Evolutionary conservation across 2,797 vertebrate genomes (phyloP).

Genomic region (Tarsius wallacei): DNA sequence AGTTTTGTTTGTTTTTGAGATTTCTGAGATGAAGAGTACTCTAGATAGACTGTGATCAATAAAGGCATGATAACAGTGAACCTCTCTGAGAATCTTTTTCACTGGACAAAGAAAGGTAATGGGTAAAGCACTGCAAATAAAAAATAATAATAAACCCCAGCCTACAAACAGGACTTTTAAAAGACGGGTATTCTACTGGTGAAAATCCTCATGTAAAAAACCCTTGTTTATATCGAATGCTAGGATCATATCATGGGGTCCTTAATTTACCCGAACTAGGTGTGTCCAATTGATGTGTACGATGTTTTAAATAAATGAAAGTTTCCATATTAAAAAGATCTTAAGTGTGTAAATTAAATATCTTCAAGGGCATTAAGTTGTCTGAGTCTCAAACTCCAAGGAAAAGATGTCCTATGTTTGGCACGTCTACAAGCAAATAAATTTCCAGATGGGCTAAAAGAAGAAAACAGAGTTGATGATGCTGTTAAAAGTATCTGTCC

Average conservation of each 20-base stretch:
- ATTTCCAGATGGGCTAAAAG: constrained; percentile 10
- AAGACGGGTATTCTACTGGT: background rate
- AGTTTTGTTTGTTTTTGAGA: constrained; percentile 37
- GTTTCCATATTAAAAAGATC: constrained; percentile 21
- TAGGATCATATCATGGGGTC: background rate
- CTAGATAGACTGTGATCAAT: background rate
- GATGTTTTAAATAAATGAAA: constrained; percentile 40
- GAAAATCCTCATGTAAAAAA: background rate
- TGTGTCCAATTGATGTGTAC: background rate
- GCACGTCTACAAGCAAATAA: background rate
- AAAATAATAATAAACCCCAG: constrained; percentile 31
- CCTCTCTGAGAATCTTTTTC: background rate
- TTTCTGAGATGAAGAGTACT: constrained; percentile 6
- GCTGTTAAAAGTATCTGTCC: background rate
- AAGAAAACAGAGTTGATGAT: background rate
- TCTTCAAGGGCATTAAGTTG: background rate
- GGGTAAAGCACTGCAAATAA: background rate
- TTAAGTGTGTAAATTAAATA: constrained; percentile 26
- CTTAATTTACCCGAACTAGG: background rate
- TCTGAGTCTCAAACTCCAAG: constrained; percentile 23
- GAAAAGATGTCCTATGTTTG: background rate
- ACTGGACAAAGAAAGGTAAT: background rate
- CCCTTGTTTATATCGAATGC: background rate
- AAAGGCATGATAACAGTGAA: background rate
- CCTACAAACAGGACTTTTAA: background rate